Percentiles rank a stretch among this genome's conserved stretches.
Conservation (phyloP, 2,888 invertebrate species). For the Polia nebulosa region DNA sequence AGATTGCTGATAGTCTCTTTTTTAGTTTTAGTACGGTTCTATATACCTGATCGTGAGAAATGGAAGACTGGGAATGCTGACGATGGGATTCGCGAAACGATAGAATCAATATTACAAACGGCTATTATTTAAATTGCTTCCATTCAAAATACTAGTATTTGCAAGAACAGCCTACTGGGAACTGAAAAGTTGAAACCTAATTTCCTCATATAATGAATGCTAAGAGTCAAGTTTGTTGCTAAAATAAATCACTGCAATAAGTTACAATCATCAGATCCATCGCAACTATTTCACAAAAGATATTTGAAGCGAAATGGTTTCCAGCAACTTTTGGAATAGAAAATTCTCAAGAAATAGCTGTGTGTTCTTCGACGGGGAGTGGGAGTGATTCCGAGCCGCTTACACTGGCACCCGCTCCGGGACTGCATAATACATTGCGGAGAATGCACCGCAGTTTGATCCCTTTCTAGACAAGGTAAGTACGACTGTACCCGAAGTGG, state of each 20-base stretch:
- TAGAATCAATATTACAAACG: slow-evolving; percentile 41
- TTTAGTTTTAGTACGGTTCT: slow-evolving; percentile 56
- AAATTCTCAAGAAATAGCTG: slow-evolving; percentile 82
- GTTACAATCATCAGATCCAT: slow-evolving; percentile 78
- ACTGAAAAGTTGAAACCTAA: slow-evolving; percentile 13
- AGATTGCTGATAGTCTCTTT: slow-evolving; percentile 64
- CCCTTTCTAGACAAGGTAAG: slow-evolving; percentile 90
- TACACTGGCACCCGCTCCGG: slow-evolving; percentile 82
- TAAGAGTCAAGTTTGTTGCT: slow-evolving; percentile 34
- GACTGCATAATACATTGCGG: slow-evolving; percentile 90
- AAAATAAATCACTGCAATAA: slow-evolving; percentile 73
- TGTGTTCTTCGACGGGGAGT: slow-evolving; percentile 78
- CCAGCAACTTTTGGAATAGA: slow-evolving; percentile 83
- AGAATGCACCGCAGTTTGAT: slow-evolving; percentile 90
- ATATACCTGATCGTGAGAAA: slow-evolving; percentile 55
- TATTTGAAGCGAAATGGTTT: slow-evolving; percentile 79
- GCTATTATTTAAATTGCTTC: slow-evolving; percentile 29
- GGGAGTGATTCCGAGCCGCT: slow-evolving; percentile 87
- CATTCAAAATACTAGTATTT: slow-evolving; percentile 17
- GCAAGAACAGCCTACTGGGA: slow-evolving; percentile 1
- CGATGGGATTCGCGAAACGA: slow-evolving; percentile 31
- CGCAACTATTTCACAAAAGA: slow-evolving; percentile 81
- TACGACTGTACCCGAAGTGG: slow-evolving; percentile 82
- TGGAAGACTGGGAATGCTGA: slow-evolving; percentile 46
- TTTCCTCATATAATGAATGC: slow-evolving; percentile 2